A percentile compares a stretch with the other conserved stretches of the same genome.
Conservation (phyloP, 2,888 invertebrate species). For the Leptopilina syphax region DNA sequence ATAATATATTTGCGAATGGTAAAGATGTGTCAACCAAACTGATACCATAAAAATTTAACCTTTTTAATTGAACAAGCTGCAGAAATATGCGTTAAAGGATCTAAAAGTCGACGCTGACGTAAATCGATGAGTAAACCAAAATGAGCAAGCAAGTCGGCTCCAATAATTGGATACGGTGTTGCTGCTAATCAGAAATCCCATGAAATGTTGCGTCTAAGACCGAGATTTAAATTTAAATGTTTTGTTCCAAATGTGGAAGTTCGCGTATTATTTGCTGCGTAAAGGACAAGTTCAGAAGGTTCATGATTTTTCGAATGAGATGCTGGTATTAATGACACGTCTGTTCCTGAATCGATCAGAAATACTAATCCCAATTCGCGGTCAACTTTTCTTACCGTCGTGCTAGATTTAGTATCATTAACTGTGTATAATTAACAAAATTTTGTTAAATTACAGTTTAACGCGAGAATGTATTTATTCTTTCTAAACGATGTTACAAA, state of each 20-base stretch:
- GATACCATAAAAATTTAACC: background rate
- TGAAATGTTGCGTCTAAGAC: conserved; percentile 41
- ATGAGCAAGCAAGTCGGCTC: background rate
- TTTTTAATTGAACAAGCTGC: background rate
- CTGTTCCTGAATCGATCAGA: conserved; percentile 54
- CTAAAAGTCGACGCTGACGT: conserved; percentile 6
- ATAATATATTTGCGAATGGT: background rate
- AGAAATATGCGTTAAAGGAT: background rate
- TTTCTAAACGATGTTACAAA: conserved; percentile 40
- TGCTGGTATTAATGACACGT: conserved; percentile 7
- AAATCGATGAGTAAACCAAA: conserved; percentile 42
- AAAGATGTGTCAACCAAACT: background rate
- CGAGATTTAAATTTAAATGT: conserved; percentile 43
- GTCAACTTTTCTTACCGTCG: conserved; percentile 47
- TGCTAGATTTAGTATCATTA: conserved; percentile 37
- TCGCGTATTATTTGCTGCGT: background rate
- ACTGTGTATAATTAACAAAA: conserved; percentile 51
- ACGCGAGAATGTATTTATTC: conserved; percentile 36
- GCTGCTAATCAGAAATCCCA: conserved; percentile 49
- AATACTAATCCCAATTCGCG: conserved; percentile 39
- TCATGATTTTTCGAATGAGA: background rate
- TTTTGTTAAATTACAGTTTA: conserved; percentile 50
- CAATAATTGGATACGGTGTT: too few species aligned
- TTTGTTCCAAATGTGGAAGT: background rate
- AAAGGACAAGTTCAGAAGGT: background rate